Base-by-base conservation (phyloP, 2,888 invertebrate genomes). In the Papilio gigon region DNA sequence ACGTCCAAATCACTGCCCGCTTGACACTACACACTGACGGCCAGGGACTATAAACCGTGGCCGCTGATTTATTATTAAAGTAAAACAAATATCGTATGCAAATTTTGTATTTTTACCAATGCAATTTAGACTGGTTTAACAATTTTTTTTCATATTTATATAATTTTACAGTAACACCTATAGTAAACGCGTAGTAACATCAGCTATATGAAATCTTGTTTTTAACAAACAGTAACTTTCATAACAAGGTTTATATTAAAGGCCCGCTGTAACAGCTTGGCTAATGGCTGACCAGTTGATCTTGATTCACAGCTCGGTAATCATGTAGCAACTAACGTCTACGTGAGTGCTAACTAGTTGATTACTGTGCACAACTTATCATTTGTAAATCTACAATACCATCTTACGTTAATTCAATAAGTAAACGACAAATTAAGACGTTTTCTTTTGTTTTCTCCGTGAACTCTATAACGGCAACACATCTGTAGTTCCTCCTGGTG, bases 1-100 rank as follows among this genome's bases (percentile, higher is more conserved):
- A 58, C 58, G 58, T 20, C 63, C 25, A 44, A 53, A 42, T 44
- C 65, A 42, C 72, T 59, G 73, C 75, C 78, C 77, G 71, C 73
- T 53, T 71, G 68, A 72, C 71, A 71, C 72, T 66, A 72, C 67
- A 22, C 14, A 63, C 35, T 9, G 37, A n/a, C 20, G 6, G 42
- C 9, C 67, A 62, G 53, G 33, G 62, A 22, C 33, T 14, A 14
- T 9, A n/a, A 47, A 47, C 25, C n/a, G 8, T 9, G n/a, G 53
- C 6, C 53, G 53, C n/a, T 53, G 2, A 11, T 27, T 9, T 2
- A n/a, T n/a, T 30, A 27, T 56, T 17, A 56, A 56, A 56, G 12
- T 25, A 9, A 5, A 44, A 40, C 40, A 40, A 42, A 35, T 4
- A 35, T 35, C 11, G 8, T 11, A 11, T 11, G 0, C 11, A 8